Percentiles rank a stretch among this genome's conserved stretches.
These are phyloP conservation scores for Molossus molossus DNA, from an alignment of 2,797 vertebrate genomes.

Conservation along the genomic window DNA sequence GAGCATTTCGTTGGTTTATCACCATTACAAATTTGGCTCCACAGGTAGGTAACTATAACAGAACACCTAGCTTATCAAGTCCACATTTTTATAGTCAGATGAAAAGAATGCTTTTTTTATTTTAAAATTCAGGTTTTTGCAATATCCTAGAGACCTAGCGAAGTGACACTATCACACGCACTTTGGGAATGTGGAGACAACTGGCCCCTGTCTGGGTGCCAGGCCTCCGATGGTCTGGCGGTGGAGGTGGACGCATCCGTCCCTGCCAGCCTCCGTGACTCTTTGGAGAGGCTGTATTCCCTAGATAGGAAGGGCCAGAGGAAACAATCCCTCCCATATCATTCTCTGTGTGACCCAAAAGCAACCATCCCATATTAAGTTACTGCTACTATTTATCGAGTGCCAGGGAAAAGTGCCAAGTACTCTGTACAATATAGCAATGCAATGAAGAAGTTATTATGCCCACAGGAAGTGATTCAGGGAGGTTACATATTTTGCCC, in stretches of 20 bases:
- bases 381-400: conserved; percentile 53
- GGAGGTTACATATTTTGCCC: background rate
- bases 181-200: background rate
- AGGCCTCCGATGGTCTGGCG: background rate
- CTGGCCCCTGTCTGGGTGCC: background rate
- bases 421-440: conserved; percentile 1
- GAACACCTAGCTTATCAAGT: background rate
- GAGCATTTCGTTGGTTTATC: background rate
- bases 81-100: background rate
- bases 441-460: conserved; percentile 1
- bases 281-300: background rate
- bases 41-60: background rate
- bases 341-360: background rate
- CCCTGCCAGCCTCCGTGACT: background rate
- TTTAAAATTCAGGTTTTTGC: background rate
- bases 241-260: background rate
- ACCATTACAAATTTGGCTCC: background rate
- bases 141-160: background rate
- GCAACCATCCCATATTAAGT: conserved; percentile 32
- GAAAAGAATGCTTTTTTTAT: conserved; percentile 14
- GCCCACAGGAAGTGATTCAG: conserved; percentile 36
- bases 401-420: conserved; percentile 62
- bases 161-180: background rate
- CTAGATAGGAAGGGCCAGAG: background rate
- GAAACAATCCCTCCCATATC: background rate